Percentiles rank a stretch among this genome's conserved stretches.
Conservation (phyloP, 1,140 invertebrate genomes). For the Macrocentrus cingulum region DNA sequence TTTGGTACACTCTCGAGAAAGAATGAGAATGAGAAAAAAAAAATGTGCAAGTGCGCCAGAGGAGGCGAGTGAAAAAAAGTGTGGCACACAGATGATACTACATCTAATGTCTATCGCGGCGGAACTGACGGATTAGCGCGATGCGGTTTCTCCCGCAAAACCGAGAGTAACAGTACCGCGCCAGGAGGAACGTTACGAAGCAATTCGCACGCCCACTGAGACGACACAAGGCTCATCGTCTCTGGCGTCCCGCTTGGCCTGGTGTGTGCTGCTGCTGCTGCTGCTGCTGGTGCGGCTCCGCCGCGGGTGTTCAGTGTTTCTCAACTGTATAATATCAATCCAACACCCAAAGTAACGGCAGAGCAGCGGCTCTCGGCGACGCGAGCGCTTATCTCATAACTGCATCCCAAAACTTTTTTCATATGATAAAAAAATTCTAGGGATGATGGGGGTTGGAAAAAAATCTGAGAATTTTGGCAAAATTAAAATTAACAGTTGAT, state of each 20-base stretch:
- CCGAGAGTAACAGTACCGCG: conserved; percentile 20
- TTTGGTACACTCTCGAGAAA: neutral
- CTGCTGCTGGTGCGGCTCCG: neutral
- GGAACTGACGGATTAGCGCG: conserved; percentile 14
- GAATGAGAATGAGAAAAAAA: neutral
- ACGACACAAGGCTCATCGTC: conserved; percentile 8
- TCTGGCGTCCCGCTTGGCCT: neutral
- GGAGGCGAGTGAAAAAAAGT: neutral
- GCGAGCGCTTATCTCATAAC: no score
- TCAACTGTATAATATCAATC: conserved; percentile 7
- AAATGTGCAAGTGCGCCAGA: neutral
- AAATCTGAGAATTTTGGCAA: neutral
- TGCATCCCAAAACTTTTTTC: conserved; percentile 10
- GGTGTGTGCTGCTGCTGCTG: neutral
- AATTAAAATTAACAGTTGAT: neutral
- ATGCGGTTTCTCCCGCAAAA: conserved; percentile 17
- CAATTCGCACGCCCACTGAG: conserved; percentile 17
- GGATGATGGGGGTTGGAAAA: no score
- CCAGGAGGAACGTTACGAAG: conserved; percentile 10
- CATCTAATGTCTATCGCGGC: neutral
- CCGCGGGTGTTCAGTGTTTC: conserved; percentile 18
- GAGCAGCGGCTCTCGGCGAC: conserved; percentile 5
- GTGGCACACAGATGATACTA: neutral
- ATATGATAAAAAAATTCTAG: no score
- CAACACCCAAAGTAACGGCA: conserved; percentile 17